Conservation (phyloP, 2,797 vertebrate genomes). For the Rhinophrynus dorsalis region DNA sequence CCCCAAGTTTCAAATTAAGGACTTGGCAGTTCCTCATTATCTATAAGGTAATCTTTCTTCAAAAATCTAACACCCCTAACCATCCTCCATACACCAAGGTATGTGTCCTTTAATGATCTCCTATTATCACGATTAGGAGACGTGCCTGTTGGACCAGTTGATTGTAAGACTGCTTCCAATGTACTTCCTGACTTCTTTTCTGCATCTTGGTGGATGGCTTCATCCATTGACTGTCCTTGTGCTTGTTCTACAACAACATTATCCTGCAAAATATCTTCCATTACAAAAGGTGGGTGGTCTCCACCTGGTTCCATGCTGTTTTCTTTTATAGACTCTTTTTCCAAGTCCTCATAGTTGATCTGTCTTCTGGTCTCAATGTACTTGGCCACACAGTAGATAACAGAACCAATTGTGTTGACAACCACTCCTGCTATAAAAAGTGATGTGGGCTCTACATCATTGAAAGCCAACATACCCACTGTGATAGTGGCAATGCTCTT, state of each 20-base stretch:
- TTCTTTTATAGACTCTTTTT: conserved; percentile 70
- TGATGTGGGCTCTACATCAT: conserved; percentile 84
- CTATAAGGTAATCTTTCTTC: conserved; percentile 87
- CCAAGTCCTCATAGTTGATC: conserved; percentile 87
- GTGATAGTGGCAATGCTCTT: conserved; percentile 98
- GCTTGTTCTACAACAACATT: conserved; percentile 54
- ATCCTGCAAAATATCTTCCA: conserved; percentile 64
- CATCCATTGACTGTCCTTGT: conserved; percentile 46
- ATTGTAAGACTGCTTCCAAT: conserved; percentile 51
- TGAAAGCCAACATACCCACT: conserved; percentile 95
- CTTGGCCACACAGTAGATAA: conserved; percentile 92
- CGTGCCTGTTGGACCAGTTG: conserved; percentile 58
- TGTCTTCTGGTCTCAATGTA: conserved; percentile 86
- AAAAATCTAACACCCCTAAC: conserved; percentile 82
- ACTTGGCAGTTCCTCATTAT: conserved; percentile 90
- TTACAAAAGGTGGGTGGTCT: conserved; percentile 59
- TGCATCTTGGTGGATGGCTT: conserved; percentile 25
- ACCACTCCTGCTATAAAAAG: conserved; percentile 92
- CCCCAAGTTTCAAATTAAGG: conserved; percentile 67
- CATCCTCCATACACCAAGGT: conserved; percentile 86
- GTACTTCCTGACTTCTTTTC: conserved; percentile 50
- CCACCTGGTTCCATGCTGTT: conserved; percentile 61
- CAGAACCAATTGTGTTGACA: conserved; percentile 92
- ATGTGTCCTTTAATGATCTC: conserved; percentile 75
- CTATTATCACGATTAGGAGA: conserved; percentile 55